A percentile compares a stretch with the other conserved stretches of the same genome.
These are phyloP conservation scores for Scyliorhinus canicula DNA, from an alignment of 2,797 vertebrate species.

Conservation along the genomic window DNA sequence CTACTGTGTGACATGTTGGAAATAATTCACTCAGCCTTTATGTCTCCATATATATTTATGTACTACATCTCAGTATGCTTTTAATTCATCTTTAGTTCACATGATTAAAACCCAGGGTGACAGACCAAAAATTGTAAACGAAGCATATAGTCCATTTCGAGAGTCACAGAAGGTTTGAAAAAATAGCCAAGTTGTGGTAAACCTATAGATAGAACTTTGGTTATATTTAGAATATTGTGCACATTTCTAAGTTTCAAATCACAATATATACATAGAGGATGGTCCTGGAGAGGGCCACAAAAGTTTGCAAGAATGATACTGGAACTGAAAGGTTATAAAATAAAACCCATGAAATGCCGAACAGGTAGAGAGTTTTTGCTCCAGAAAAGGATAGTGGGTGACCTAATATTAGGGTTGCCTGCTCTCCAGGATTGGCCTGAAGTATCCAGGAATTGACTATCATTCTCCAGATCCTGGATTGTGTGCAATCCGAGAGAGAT, in stretches of 20 bases:
- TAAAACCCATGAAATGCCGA: neutral
- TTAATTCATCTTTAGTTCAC: neutral
- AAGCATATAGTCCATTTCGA: neutral
- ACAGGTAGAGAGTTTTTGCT: neutral
- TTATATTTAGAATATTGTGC: neutral
- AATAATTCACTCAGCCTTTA: neutral
- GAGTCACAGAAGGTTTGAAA: neutral
- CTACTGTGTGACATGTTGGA: neutral
- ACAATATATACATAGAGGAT: neutral
- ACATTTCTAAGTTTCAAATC: neutral
- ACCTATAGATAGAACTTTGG: neutral
- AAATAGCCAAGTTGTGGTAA: neutral
- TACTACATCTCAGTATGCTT: neutral
- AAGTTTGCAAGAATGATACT: neutral
- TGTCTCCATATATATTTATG: neutral
- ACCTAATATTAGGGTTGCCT: neutral
- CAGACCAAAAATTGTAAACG: neutral
- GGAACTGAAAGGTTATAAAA: neutral
- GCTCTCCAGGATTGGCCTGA: too few relatives aligned
- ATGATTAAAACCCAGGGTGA: neutral
- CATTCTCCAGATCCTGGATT: too few relatives aligned
- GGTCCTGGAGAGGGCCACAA: neutral
- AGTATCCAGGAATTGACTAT: too few relatives aligned
- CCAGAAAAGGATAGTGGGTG: neutral
- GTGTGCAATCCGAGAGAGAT: too few relatives aligned